Base-by-base conservation (phyloP, 2,797 vertebrate genomes). In the Karalla daura region DNA sequence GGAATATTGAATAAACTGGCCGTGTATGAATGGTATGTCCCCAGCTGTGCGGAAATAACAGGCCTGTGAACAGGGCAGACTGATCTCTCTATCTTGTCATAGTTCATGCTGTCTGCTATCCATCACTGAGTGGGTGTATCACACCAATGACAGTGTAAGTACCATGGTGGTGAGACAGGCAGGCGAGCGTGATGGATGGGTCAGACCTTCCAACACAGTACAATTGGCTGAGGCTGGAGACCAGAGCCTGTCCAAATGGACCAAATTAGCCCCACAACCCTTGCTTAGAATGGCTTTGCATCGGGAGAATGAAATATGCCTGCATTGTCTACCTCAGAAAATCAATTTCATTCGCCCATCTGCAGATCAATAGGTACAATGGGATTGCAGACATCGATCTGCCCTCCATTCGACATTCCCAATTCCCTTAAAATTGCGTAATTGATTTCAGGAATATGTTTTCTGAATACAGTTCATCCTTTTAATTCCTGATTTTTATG, bases 241-340 rank as follows among this genome's bases (percentile, higher is more conserved):
- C 68, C 73, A 69, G 74, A 85, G 82, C 83, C 80, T 73, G 70
- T 85, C 78, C 82, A 80, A 91, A 82, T 78, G 85, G 89, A 81
- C 83, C 86, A 87, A 87, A 91, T 90, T 88, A 87, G 62, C 84
- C 81, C 74, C 50, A 10, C 67, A 45, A 46, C 63, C 81, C 78
- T 62, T 63, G 69, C 74, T 85, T 85, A 83, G 68, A 85, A 86
- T 69, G 79, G 85, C 88, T 90, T 88, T 87, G 88, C 91, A 82
- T 89, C 53, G 68, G 88, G 87, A 89, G 90, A 91, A 90, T 92
- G 93, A 91, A 91, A 93, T 90, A 91, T 87, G 90, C 85, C 91
- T 90, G 90, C 91, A 92, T 93, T 90, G 93, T 94, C 94, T 94
- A 95, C 94, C 94, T 95, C 94, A 94, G 84, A 93, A 93, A 93